Percentiles rank a stretch among this genome's conserved stretches.
These are phyloP conservation scores for Muscidifurax raptorellus DNA, from an alignment of 1,140 invertebrate genomes.

Conservation along the genomic window DNA sequence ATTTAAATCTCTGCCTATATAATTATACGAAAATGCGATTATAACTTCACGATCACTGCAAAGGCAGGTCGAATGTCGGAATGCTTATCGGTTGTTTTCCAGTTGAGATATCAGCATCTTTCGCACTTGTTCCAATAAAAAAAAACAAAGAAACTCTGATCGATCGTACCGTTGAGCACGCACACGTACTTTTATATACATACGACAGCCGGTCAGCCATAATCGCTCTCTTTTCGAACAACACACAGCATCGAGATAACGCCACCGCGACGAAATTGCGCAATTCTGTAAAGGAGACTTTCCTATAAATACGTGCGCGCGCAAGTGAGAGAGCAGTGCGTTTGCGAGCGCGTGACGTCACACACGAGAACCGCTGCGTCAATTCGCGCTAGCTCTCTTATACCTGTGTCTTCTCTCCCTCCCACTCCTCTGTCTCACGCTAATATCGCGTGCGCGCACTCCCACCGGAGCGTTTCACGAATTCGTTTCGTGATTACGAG, in stretches of 20 bases:
- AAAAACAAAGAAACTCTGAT: not conserved
- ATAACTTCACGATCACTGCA: no score
- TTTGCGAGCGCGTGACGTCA: constrained; percentile 19
- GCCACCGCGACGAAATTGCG: constrained; percentile 6
- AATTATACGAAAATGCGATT: no score
- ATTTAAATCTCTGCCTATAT: no score
- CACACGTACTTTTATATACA: no score
- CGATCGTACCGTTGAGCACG: not conserved
- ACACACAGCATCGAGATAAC: not conserved
- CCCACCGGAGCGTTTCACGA: constrained; percentile 19
- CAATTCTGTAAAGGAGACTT: not conserved
- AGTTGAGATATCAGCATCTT: no score
- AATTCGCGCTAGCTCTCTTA: not conserved
- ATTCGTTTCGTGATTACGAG: constrained; percentile 44
- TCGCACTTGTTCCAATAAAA: not conserved
- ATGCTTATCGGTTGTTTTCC: not conserved
- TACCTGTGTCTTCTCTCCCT: no score
- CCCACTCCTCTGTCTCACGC: no score
- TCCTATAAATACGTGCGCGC: not conserved
- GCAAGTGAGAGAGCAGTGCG: not conserved
- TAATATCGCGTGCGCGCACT: constrained; percentile 20
- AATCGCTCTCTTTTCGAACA: not conserved
- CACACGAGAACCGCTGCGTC: not conserved
- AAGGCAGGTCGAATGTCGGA: no score
- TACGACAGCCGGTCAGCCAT: not conserved